Base-by-base conservation (phyloP, 1,140 invertebrate genomes). In the Penaeus vannamei region DNA sequence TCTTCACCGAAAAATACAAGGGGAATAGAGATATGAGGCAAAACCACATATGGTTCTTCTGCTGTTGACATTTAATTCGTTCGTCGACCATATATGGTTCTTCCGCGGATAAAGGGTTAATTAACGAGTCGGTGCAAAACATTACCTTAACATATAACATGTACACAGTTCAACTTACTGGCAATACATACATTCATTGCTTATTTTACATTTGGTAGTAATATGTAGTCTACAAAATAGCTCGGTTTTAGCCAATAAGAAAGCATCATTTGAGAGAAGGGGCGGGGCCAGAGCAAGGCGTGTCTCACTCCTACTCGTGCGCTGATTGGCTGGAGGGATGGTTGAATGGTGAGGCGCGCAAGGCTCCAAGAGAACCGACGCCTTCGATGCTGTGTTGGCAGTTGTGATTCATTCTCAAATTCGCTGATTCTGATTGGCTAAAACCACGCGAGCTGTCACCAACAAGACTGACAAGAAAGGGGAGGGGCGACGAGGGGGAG, bases 71-170 rank as follows among this genome's bases (percentile, higher is more conserved):
- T 12, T 12, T 12, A 53, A 53, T 53, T 53, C 53, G 53, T 53
- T 53, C 53, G 12, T 53, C 17, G 53, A 53, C 53, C 53, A 53
- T 53, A 53, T 53, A 17, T 53, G 53, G 53, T 53, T 53, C 53
- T 53, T 53, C 53, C 53, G 53, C 53, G 53, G 53, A 53, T 53
- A 53, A 26, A 79, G 53, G 79, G 84, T 53, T 85, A 76, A 53
- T 84, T 76, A 88, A 88, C 87, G 87, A 89, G 87, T 89, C 87
- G 36, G 87, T 89, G 87, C 87, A 89, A 89, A 89, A 89, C 87
- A 89, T 89, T 77, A 79, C 85, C 60, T 84, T 89, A 89, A 89
- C 66, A 77, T 86, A 89, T 89, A 89, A 89, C 87, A 89, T 85
- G 83, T 89, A 89, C 87, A 89, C 87, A 88, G 62, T 84, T 72